Conservation (phyloP, 2,113 vertebrate species). For the Corynorhinus townsendii region DNA sequence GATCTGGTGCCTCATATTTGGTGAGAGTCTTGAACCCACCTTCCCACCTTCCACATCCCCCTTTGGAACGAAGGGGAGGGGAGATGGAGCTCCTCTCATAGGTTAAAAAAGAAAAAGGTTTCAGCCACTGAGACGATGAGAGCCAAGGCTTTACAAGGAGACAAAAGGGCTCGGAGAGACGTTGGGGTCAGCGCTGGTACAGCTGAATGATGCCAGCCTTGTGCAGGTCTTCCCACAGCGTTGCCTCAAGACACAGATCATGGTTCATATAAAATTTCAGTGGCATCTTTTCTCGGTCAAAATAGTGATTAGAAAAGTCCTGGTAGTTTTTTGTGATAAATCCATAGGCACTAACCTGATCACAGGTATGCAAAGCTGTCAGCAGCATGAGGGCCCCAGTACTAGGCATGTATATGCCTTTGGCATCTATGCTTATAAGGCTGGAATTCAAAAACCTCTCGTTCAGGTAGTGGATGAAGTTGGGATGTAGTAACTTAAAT, state of each 20-base stretch:
- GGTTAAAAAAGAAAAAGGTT: background rate
- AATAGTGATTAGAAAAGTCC: constrained; percentile 83
- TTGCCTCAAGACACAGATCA: constrained; percentile 77
- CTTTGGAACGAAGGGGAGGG: background rate
- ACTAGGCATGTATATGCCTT: constrained; percentile 78
- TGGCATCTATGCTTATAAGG: constrained; percentile 44
- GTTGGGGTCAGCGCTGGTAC: constrained; percentile 71
- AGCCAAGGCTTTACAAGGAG: background rate
- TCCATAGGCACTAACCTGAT: constrained; percentile 80
- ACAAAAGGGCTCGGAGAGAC: background rate
- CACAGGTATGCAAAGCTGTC: constrained; percentile 76
- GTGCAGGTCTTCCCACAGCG: constrained; percentile 77
- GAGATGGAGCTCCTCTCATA: background rate
- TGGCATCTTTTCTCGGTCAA: constrained; percentile 71
- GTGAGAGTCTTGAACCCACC: background rate
- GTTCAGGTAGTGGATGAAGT: constrained; percentile 83
- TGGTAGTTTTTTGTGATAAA: constrained; percentile 83
- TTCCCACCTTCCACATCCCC: background rate
- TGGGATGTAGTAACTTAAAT: constrained; percentile 86
- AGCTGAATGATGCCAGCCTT: constrained; percentile 70
- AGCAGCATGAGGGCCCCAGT: constrained; percentile 82
- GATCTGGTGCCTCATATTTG: background rate
- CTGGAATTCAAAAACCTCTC: constrained; percentile 77
- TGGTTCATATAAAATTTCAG: constrained; percentile 83
- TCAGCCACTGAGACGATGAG: background rate